A percentile compares a stretch with the other conserved stretches of the same genome.
phyloP scores from a whole-genome alignment of 2,113 vertebrate species.

The Mirza zaza region DNA sequence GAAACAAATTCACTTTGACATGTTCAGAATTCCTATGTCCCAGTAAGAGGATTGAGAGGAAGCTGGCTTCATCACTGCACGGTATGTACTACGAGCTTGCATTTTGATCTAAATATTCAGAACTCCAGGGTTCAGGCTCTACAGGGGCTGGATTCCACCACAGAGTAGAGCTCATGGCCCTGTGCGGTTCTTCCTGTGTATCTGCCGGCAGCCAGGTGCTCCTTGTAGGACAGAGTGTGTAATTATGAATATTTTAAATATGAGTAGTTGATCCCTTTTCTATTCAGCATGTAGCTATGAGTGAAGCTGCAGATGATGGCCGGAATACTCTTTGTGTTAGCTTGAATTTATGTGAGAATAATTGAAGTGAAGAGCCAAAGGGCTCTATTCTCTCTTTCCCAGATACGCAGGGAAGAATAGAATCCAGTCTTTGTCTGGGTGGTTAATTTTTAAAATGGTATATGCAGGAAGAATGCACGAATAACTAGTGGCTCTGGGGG shows the following conservation, averaged over 20 bases:
- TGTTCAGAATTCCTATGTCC: background rate
- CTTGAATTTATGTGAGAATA: constrained; percentile 28
- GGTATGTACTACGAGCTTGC: fast-evolving
- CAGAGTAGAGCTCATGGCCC: background rate
- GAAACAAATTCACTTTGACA: background rate
- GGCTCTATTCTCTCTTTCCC: background rate
- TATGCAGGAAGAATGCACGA: background rate
- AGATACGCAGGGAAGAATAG: background rate
- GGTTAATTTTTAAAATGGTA: constrained; percentile 6
- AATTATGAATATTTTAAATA: constrained; percentile 13
- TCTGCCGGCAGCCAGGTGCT: background rate
- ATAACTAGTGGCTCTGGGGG: background rate
- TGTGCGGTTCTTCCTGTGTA: background rate
- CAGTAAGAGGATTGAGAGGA: background rate
- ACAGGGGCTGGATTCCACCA: background rate
- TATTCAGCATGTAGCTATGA: background rate
- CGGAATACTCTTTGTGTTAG: background rate
- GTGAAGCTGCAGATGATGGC: constrained; percentile 21
- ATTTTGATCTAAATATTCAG: background rate
- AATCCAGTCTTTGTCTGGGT: background rate
- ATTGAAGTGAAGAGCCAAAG: background rate
- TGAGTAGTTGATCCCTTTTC: background rate
- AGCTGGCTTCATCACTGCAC: background rate
- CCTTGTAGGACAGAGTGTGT: background rate
- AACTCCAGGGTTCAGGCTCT: background rate